Evolutionary conservation across 2,888 invertebrate genomes (phyloP), one percentile per base, ranked within the genome.

Genomic region (Resseliella maxima): DNA sequence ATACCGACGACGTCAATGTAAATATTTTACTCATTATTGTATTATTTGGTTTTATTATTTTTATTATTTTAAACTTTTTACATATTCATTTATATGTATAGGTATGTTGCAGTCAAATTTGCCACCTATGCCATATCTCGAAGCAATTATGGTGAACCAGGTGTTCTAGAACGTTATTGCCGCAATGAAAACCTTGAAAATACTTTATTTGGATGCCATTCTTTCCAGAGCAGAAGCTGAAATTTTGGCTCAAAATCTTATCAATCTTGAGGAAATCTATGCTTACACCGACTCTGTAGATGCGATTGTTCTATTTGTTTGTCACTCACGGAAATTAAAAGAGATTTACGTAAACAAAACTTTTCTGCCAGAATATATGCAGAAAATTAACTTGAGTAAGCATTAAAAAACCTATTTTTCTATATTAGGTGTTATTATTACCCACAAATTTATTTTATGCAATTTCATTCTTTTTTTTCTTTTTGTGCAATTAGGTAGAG

Each of bases 311-410:
- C 72, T 35, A 15, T 72, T 72, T 31, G 72, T 72, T 31, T 72
- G 12, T 31, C 72, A 72, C 18, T 72, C 72, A 72, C n/a, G 12
- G 31, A 72, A 72, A 35, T 15, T 72, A 12, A 10, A 15, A 10
- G 31, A 72, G 15, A 72, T 72, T 31, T 72, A 72, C 15, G 72
- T 72, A n/a, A 72, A 72, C 15, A 72, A 72, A 72, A 72, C 72
- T 10, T 72, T 72, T 31, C n/a, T 72, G 15, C 72, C 72, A 10
- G 31, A 72, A 31, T n/a, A 12, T 12, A 59, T 31, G 27, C 27
- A 72, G n/a, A 72, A 72, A 72, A 72, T 72, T 72, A 27, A 31
- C 15, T 5, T 72, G 2, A 15, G 18, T 2, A 27, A 35, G 15
- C 35, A 72, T 12, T 18, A 72, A 72, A 72, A 35, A 72, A 72